A percentile compares a stretch with the other conserved stretches of the same genome.
Evolutionary conservation across 2,797 vertebrate species (phyloP).

Genomic region (Pteronotus mesoamericanus): DNA sequence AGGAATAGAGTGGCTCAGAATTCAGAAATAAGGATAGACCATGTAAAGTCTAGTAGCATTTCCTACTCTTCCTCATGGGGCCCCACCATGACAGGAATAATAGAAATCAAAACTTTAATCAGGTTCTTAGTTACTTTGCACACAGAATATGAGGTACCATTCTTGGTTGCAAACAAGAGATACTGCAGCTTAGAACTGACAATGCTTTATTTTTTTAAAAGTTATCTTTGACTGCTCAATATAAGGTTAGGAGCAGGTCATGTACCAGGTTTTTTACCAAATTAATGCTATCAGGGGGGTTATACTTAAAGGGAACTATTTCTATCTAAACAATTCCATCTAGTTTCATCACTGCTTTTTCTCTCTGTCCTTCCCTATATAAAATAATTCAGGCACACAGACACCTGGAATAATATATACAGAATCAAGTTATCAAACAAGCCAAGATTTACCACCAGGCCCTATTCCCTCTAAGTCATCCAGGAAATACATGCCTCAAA

Average conservation of each 20-base stretch:
- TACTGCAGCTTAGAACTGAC: constrained; percentile 74
- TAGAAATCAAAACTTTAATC: constrained; percentile 83
- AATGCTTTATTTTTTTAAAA: constrained; percentile 67
- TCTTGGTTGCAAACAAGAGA: constrained; percentile 76
- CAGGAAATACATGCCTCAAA: constrained; percentile 50
- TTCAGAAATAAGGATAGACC: constrained; percentile 67
- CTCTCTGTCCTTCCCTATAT: constrained; percentile 44
- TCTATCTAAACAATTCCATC: constrained; percentile 75
- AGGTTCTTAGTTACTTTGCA: constrained; percentile 79
- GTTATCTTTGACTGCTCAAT: constrained; percentile 79
- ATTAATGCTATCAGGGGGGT: constrained; percentile 80
- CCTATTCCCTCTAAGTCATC: not conserved
- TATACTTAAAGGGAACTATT: constrained; percentile 78
- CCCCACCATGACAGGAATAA: constrained; percentile 74
- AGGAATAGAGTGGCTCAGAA: constrained; percentile 22
- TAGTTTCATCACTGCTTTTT: constrained; percentile 59
- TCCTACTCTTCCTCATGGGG: constrained; percentile 75
- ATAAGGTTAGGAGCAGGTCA: constrained; percentile 80
- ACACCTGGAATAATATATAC: constrained; percentile 67
- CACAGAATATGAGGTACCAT: constrained; percentile 59
- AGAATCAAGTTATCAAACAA: constrained; percentile 63
- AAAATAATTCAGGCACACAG: constrained; percentile 69
- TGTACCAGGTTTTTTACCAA: constrained; percentile 78
- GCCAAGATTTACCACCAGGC: constrained; percentile 17
- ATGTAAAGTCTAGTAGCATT: constrained; percentile 68